Base-by-base conservation (phyloP, 2,113 vertebrate species). In the Procavia capensis region DNA sequence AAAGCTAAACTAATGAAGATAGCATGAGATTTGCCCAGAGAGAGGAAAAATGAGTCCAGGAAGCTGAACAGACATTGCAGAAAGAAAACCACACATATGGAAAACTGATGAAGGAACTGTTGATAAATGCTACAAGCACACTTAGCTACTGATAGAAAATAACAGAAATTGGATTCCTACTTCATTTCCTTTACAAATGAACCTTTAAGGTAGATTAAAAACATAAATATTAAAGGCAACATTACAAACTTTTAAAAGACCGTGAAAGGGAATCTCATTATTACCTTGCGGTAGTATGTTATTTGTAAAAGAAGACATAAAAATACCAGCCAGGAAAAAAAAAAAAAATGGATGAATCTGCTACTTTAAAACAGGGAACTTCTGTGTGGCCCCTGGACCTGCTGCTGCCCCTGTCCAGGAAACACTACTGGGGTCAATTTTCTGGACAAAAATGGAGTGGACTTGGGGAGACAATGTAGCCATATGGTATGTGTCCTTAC, bases 1-100 rank as follows among this genome's bases (percentile, higher is more conserved):
- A 59, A 96, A 93, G 16, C 50, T 92, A 57, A 96, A 47, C 5
- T 95, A 85, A 94, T 93, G 95, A 93, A 81, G 6, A 68, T 16
- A 70, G 34, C 43, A 39, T 1, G 43, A 25, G 36, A 45, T 81
- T 66, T 95, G 7, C 72, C 50, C 19, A 3, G 34, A 89, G 50
- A 50, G 3, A 85, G 82, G 11, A 47, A 47, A 76, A 75, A 72
- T 8, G 31, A 54, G 16, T 45, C 74, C 92, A 88, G 57, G 17
- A 85, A 86, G 1, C 25, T 85, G 20, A 66, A n/a, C 17, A 63
- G 54, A 85, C 94, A 72, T 10, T 81, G 3, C 0, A 90, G 29
- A 81, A 94, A 90, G 20, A 84, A 89, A 47, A 29, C 4, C 14
- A 59, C 10, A 41, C 17, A 36, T 39, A 59, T 6, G 83, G 14